These are phyloP conservation scores for Campoplex capitator DNA, from an alignment of 2,888 invertebrate species.

Conservation along the genomic window DNA sequence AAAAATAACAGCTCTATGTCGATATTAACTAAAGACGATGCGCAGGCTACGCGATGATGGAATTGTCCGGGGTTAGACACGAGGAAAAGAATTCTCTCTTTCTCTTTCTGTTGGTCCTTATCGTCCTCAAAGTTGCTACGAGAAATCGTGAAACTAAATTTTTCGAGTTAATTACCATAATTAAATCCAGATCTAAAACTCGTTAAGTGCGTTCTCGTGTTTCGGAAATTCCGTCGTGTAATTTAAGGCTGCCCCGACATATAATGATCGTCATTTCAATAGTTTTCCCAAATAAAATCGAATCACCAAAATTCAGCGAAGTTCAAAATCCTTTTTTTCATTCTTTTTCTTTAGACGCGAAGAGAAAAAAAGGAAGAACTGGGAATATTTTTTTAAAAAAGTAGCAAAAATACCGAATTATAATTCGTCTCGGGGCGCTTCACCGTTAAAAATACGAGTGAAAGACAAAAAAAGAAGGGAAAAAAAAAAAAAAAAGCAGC, in stretches of 20 bases:
- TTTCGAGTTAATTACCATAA: background rate
- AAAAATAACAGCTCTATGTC: background rate
- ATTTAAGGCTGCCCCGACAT: background rate
- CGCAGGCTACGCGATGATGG: constrained; percentile 8
- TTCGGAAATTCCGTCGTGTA: background rate
- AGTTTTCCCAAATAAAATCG: background rate
- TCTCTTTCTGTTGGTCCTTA: background rate
- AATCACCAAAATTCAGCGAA: background rate
- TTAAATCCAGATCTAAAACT: background rate
- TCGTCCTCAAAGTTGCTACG: background rate
- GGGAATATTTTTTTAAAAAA: background rate
- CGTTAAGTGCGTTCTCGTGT: constrained; percentile 12
- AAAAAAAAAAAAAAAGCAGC: too few species aligned
- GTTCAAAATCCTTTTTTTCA: too few species aligned
- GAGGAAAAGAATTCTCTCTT: background rate
- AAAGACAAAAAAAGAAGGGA: background rate
- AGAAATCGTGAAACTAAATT: constrained; percentile 2
- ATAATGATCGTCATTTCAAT: background rate
- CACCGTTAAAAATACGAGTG: background rate
- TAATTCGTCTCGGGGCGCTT: background rate
- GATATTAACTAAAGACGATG: background rate
- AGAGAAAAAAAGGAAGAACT: background rate
- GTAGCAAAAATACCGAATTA: background rate
- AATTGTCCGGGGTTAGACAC: background rate
- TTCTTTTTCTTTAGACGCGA: background rate